These are phyloP conservation scores for Carterocephalus palaemon DNA, from an alignment of 2,888 invertebrate species.

Conservation along the genomic window DNA sequence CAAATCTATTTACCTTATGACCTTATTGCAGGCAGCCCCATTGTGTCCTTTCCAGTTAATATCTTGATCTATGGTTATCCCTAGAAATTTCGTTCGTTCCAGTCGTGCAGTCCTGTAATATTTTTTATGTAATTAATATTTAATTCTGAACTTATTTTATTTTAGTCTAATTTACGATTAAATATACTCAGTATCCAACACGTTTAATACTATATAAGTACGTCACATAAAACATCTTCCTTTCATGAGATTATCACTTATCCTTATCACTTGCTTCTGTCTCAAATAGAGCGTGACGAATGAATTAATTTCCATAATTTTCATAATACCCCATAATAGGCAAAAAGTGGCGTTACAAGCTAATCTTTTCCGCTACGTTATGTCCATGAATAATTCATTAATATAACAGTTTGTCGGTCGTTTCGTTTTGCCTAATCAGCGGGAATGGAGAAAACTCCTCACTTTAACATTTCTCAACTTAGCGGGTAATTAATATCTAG, in stretches of 20 bases:
- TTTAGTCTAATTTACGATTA: too few species aligned
- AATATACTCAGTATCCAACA: too few species aligned
- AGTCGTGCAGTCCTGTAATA: too few species aligned
- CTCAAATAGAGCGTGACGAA: constrained; percentile 9
- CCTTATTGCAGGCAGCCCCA: too few species aligned
- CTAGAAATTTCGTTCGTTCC: too few species aligned
- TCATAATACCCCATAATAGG: background rate
- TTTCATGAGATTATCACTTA: background rate
- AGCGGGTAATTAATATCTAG: constrained; percentile 8
- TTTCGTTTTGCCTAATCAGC: constrained; percentile 16
- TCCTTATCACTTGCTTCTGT: background rate
- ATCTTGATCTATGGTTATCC: too few species aligned
- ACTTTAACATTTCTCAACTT: constrained; percentile 3
- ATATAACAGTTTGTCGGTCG: constrained; percentile 9
- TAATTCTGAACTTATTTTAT: too few species aligned
- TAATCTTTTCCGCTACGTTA: constrained; percentile 7
- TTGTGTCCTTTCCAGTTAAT: too few species aligned
- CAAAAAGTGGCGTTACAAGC: background rate
- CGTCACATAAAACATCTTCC: too few species aligned
- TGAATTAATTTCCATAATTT: background rate
- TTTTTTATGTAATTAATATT: too few species aligned
- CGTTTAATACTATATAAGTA: too few species aligned
- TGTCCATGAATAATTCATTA: constrained; percentile 14
- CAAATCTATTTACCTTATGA: too few species aligned
- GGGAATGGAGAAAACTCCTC: constrained; percentile 7